These are phyloP conservation scores for Hemichromis elongatus DNA, from an alignment of 2,113 vertebrate genomes.

Conservation along the genomic window DNA sequence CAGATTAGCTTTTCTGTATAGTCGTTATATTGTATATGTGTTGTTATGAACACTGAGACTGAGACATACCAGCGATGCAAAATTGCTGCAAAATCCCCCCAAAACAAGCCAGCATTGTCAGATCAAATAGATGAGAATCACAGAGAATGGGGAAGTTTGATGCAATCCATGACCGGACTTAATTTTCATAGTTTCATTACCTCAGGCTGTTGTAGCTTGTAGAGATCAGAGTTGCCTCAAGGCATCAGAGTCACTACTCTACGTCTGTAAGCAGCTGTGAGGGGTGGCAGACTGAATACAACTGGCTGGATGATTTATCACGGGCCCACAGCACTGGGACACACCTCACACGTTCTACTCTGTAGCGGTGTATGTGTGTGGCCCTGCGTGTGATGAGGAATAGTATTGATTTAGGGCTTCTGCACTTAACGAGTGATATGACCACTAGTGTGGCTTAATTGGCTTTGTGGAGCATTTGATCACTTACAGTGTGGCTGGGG, in stretches of 20 bases:
- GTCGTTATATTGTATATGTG: neutral
- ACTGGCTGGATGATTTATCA: conserved; percentile 58
- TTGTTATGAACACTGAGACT: neutral
- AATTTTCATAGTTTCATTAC: conserved; percentile 4
- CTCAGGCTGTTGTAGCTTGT: neutral
- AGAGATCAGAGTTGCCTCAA: conserved; percentile 28
- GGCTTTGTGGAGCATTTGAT: conserved; percentile 24
- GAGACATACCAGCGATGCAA: neutral
- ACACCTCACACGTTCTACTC: neutral
- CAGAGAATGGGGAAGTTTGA: neutral
- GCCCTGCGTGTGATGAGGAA: neutral
- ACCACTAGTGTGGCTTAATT: conserved; percentile 15
- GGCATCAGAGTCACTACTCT: neutral
- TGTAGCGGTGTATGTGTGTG: neutral
- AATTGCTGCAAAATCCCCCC: neutral
- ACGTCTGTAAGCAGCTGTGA: conserved; percentile 32
- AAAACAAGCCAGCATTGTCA: neutral
- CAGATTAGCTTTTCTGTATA: neutral
- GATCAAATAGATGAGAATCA: neutral
- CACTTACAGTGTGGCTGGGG: neutral
- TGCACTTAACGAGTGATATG: conserved; percentile 16
- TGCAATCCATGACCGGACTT: neutral
- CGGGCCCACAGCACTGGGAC: conserved; percentile 26
- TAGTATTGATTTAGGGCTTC: conserved; percentile 42
- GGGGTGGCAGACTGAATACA: conserved; percentile 49